Evolutionary conservation across 2,888 invertebrate species (phyloP).

Genomic region (Pollenia labialis): DNA sequence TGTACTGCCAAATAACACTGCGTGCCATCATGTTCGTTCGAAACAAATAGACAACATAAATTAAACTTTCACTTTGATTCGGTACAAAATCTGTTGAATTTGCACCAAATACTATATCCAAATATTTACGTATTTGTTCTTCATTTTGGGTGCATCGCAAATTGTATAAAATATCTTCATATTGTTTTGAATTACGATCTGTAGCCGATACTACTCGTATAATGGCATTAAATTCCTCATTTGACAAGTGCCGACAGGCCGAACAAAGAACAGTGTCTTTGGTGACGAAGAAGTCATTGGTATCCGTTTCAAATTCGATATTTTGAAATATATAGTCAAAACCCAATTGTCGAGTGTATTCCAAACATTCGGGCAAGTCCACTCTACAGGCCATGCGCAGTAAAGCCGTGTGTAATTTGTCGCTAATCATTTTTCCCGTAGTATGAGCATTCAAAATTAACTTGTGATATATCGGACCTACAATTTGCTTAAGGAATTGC

Average conservation of each 20-base stretch:
- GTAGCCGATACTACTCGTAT: constrained; percentile 74
- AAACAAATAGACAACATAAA: constrained; percentile 79
- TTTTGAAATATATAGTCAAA: constrained; percentile 78
- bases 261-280: constrained; percentile 78
- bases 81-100: constrained; percentile 78
- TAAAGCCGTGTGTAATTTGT: constrained; percentile 74
- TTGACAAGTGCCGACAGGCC: constrained; percentile 77
- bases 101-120: constrained; percentile 78
- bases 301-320: constrained; percentile 69
- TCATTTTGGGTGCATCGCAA: constrained; percentile 79
- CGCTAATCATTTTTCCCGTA: constrained; percentile 45
- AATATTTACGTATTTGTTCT: constrained; percentile 77
- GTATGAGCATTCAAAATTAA: constrained; percentile 60
- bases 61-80: constrained; percentile 77
- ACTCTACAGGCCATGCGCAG: constrained; percentile 78
- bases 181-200: constrained; percentile 73
- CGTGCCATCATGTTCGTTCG: constrained; percentile 78
- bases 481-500: constrained; percentile 77
- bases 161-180: constrained; percentile 80
- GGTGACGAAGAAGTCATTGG: constrained; percentile 75
- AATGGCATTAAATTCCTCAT: constrained; percentile 78
- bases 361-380: constrained; percentile 79
- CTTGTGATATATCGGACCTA: constrained; percentile 77
- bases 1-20: constrained; percentile 78
- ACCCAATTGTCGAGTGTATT: constrained; percentile 76